phyloP scores from a whole-genome alignment of 2,113 vertebrate species.

The Notiomystis cincta region DNA sequence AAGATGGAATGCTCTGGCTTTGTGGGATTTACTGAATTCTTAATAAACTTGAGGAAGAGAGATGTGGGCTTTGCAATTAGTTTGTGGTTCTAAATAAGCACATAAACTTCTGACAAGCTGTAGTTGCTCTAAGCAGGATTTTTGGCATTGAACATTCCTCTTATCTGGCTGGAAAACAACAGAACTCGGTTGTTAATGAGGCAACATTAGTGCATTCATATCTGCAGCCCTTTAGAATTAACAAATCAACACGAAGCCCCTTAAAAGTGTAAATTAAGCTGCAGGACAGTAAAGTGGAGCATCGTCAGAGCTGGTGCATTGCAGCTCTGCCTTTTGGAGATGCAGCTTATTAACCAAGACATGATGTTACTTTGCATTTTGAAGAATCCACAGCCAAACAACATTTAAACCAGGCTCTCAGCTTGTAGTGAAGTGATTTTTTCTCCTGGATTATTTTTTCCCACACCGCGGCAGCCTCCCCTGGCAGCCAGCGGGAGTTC shows the following conservation, averaged over 20 bases:
- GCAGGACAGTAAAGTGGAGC: not conserved
- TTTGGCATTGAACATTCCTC: not conserved
- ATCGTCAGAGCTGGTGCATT: not conserved
- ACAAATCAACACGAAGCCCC: not conserved
- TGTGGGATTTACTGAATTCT: not conserved
- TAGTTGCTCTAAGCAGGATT: not conserved
- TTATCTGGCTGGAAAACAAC: not conserved
- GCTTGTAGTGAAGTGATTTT: not conserved
- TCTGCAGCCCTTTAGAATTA: not conserved
- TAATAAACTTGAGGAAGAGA: not conserved
- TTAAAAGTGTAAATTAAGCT: not conserved
- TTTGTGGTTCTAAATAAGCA: not conserved
- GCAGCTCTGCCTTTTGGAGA: conserved; percentile 11
- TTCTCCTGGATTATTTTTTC: no score
- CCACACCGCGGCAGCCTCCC: not conserved
- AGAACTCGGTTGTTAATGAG: not conserved
- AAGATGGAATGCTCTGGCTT: not conserved
- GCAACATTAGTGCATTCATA: not conserved
- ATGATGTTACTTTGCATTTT: not conserved
- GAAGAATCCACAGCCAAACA: not conserved
- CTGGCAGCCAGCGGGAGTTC: not conserved
- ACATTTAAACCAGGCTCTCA: not conserved
- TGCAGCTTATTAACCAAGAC: not conserved
- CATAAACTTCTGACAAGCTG: not conserved
- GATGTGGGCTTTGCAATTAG: not conserved